Percentiles rank a stretch among this genome's conserved stretches.
These are phyloP conservation scores for Mycteria americana DNA, from an alignment of 2,797 vertebrate genomes.

Conservation along the genomic window DNA sequence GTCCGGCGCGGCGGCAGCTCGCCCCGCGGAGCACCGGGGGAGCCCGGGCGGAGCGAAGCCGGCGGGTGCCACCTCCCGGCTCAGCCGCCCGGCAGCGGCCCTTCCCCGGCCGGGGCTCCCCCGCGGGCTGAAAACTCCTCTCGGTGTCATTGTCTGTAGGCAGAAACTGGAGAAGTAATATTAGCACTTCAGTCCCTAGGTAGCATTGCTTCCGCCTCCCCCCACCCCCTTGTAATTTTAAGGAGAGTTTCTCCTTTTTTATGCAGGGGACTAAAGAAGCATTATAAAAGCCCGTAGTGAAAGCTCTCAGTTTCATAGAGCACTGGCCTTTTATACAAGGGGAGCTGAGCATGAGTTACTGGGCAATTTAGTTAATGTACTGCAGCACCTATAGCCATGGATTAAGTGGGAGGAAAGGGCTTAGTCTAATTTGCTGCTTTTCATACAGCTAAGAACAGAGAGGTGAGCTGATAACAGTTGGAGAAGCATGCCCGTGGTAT, in stretches of 20 bases:
- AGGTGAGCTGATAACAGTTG: rapidly evolving
- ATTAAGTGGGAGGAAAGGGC: not conserved
- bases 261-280: no score
- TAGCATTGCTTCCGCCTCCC: rapidly evolving
- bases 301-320: not conserved
- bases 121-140: rapidly evolving
- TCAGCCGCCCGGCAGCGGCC: not conserved
- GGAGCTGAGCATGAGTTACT: not conserved
- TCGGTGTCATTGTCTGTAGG: rapidly evolving
- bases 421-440: not conserved
- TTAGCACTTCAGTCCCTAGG: rapidly evolving
- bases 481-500: rapidly evolving
- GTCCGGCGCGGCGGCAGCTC: not conserved
- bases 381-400: not conserved
- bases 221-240: rapidly evolving
- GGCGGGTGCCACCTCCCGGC: conserved; percentile 71
- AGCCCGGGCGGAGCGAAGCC: not conserved
- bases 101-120: not conserved
- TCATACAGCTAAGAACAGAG: not conserved
- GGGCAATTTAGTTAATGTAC: not conserved
- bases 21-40: not conserved
- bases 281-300: not conserved
- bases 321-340: rapidly evolving
- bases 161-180: not conserved
- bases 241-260: not conserved